Evolutionary conservation across 2,888 invertebrate species (phyloP).

Genomic region (Theretra japonica): DNA sequence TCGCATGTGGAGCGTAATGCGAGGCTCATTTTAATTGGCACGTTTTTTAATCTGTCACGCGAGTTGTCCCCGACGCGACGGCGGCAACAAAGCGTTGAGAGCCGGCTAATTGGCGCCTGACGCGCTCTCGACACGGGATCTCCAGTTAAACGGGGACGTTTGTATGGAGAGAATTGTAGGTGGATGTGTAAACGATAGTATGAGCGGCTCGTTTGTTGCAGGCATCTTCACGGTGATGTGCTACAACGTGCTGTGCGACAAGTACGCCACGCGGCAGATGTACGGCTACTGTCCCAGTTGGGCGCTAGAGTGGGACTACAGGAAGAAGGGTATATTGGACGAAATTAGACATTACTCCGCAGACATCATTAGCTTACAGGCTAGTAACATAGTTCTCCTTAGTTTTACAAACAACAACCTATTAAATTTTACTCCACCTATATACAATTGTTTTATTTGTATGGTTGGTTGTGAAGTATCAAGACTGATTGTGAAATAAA

Average conservation of each 20-base stretch:
- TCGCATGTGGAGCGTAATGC: constrained; percentile 65
- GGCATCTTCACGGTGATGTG: constrained; percentile 99
- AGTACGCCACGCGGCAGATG: constrained; percentile 99
- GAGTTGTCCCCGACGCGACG: constrained; percentile 49
- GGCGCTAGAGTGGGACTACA: constrained; percentile 99
- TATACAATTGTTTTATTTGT: neutral
- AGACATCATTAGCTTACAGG: constrained; percentile 96
- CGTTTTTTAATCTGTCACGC: constrained; percentile 68
- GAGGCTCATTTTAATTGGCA: constrained; percentile 68
- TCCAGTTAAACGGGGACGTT: constrained; percentile 53
- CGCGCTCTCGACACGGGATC: constrained; percentile 52
- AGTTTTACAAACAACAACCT: constrained; percentile 40
- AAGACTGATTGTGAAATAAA: neutral
- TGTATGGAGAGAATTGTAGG: constrained; percentile 47
- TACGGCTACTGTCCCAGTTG: constrained; percentile 99
- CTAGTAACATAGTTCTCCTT: constrained; percentile 49
- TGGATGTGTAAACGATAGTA: constrained; percentile 31
- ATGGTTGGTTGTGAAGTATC: neutral
- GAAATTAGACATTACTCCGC: constrained; percentile 98
- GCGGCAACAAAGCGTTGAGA: constrained; percentile 55
- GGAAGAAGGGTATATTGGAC: constrained; percentile 98
- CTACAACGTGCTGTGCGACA: constrained; percentile 99
- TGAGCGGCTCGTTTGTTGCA: constrained; percentile 57
- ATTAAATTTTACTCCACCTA: neutral
- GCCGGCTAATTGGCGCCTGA: constrained; percentile 59